phyloP scores from a whole-genome alignment of 2,113 vertebrate species.

The Nesospiza acunhae region DNA sequence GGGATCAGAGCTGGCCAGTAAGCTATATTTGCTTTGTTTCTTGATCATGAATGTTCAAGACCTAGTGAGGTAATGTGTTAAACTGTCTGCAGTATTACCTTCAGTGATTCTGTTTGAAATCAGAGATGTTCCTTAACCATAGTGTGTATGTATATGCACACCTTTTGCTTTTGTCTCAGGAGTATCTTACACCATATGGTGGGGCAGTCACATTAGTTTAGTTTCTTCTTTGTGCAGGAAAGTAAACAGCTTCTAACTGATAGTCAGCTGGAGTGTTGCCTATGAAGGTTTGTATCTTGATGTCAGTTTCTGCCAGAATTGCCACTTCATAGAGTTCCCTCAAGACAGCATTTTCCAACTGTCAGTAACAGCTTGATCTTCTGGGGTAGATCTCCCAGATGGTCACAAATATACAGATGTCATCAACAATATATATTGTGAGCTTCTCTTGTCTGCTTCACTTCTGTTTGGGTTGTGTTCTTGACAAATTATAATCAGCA shows the following conservation, averaged over 20 bases:
- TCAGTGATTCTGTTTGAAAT: neutral
- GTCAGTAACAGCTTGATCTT: slow-evolving; percentile 9
- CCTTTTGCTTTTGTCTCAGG: neutral
- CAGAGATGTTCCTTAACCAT: neutral
- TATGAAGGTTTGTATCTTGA: slow-evolving; percentile 29
- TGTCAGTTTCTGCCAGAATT: slow-evolving; percentile 47
- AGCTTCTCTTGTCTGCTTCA: neutral
- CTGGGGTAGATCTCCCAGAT: slow-evolving; percentile 3
- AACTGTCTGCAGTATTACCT: neutral
- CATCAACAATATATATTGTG: neutral
- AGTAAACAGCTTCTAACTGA: slow-evolving; percentile 14
- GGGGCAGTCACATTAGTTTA: slow-evolving; percentile 27
- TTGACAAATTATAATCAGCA: neutral
- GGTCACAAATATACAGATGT: slow-evolving; percentile 15
- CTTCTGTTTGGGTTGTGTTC: neutral
- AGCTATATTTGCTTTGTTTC: neutral
- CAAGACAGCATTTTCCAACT: neutral
- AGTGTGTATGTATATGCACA: fast-evolving
- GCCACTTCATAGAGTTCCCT: neutral
- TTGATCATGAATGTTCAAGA: neutral
- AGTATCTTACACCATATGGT: slow-evolving; percentile 22
- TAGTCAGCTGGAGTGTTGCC: slow-evolving; percentile 31
- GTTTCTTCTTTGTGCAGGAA: slow-evolving; percentile 19
- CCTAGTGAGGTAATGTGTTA: neutral
- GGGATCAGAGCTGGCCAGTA: neutral